Conservation (phyloP, 1,140 invertebrate species). For the Aleiodes sp. region DNA sequence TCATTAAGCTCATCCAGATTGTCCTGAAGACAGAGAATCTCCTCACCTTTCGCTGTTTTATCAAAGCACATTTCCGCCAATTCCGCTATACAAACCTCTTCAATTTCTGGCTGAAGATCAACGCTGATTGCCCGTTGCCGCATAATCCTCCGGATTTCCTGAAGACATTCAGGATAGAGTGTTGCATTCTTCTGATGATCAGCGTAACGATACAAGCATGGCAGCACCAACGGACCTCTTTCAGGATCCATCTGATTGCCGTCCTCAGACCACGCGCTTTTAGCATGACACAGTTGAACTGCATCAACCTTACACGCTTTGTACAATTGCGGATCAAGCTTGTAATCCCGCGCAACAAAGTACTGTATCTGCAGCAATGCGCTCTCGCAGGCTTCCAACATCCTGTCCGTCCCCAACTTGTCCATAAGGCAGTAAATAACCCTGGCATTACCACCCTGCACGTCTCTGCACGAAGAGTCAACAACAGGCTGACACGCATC, state of each 20-base stretch:
- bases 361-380: conserved; percentile 96
- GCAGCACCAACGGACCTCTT: conserved; percentile 82
- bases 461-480: conserved; percentile 74
- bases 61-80: conserved; percentile 85
- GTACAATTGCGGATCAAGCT: conserved; percentile 90
- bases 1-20: conserved; percentile 80
- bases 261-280: conserved; percentile 79
- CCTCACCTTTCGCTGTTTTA: conserved; percentile 84
- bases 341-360: conserved; percentile 94
- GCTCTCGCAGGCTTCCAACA: conserved; percentile 90
- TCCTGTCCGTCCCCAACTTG: conserved; percentile 83
- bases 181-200: conserved; percentile 77
- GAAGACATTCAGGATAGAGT: conserved; percentile 73
- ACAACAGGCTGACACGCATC: conserved; percentile 88
- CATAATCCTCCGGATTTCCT: conserved; percentile 92
- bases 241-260: conserved; percentile 76
- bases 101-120: conserved; percentile 93
- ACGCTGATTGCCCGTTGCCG: conserved; percentile 89
- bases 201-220: conserved; percentile 91
- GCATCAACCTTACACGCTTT: conserved; percentile 89
- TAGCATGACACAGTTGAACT: conserved; percentile 81
- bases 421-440: conserved; percentile 95
- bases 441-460: conserved; percentile 75
- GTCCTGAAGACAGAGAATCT: conserved; percentile 92
- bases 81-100: conserved; percentile 88